phyloP scores from a whole-genome alignment of 2,113 vertebrate genomes.

The Lasiurus cinereus region DNA sequence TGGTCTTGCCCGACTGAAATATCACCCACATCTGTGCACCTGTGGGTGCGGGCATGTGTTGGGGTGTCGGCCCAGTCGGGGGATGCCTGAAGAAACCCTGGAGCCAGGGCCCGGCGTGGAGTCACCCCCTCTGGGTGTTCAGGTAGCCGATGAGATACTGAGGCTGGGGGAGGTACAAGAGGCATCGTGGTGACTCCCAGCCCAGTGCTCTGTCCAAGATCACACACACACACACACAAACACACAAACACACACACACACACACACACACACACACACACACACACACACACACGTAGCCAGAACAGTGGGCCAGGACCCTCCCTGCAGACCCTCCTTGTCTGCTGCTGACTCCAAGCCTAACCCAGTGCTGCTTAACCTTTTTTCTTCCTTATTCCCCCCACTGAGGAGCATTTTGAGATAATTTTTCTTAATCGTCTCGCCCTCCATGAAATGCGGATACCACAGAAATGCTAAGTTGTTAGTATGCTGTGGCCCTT shows the following conservation, averaged over 20 bases:
- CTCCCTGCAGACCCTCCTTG: no score
- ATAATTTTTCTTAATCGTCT: neutral
- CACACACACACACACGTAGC: neutral
- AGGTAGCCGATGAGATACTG: neutral
- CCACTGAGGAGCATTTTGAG: neutral
- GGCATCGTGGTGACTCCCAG: neutral
- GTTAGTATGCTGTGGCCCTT: neutral
- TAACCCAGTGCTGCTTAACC: neutral
- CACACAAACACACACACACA: neutral
- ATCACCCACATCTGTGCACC: rapidly evolving
- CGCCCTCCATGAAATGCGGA: neutral
- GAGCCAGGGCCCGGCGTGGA: neutral
- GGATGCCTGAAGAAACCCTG: neutral
- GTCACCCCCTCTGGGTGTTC: neutral
- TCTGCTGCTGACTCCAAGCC: neutral
- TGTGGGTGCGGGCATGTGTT: rapidly evolving
- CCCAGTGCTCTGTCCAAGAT: neutral
- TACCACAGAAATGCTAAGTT: neutral
- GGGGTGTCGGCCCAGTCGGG: no score
- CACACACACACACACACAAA: no score
- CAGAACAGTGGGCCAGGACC: neutral
- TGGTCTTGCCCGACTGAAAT: neutral
- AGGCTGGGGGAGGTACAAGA: neutral
- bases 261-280: neutral
- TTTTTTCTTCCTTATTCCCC: no score